Conservation (phyloP, 2,888 invertebrate species). For the Troilus luridus region DNA sequence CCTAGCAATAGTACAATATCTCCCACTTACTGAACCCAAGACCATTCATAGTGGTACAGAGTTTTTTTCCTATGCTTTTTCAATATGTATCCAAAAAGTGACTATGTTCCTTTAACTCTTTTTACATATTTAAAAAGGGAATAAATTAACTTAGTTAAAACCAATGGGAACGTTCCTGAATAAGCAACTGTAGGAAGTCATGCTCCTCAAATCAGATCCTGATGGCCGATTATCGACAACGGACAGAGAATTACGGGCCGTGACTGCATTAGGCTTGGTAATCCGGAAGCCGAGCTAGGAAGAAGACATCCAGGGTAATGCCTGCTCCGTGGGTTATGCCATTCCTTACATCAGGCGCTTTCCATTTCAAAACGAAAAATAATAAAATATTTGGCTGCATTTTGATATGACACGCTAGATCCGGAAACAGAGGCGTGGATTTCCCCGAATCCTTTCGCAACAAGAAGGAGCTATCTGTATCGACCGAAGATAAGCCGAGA, state of each 20-base stretch:
- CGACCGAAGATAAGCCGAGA: not conserved
- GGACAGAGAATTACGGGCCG: not conserved
- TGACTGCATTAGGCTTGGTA: slow-evolving; percentile 16
- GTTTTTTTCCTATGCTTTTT: no score
- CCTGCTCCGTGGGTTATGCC: slow-evolving; percentile 12
- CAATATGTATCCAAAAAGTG: no score
- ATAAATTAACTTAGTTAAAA: not conserved
- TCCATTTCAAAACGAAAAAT: slow-evolving; percentile 26
- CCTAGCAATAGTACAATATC: no score
- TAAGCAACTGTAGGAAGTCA: not conserved
- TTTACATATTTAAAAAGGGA: not conserved
- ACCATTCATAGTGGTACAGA: no score
- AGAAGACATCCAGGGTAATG: slow-evolving; percentile 14
- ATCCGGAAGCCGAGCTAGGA: slow-evolving; percentile 7
- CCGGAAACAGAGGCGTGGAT: not conserved
- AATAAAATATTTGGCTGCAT: slow-evolving; percentile 33
- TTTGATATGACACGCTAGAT: slow-evolving; percentile 28
- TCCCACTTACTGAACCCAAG: no score
- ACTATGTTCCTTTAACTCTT: not conserved
- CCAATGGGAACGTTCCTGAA: not conserved
- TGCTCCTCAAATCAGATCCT: not conserved
- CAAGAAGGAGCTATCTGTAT: not conserved
- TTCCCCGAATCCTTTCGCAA: slow-evolving; percentile 36
- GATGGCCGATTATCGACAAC: not conserved
- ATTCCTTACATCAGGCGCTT: slow-evolving; percentile 20